Percentiles rank a stretch among this genome's conserved stretches.
Evolutionary conservation across 2,113 vertebrate species (phyloP).

Genomic region (Myanophis thanlyinensis): DNA sequence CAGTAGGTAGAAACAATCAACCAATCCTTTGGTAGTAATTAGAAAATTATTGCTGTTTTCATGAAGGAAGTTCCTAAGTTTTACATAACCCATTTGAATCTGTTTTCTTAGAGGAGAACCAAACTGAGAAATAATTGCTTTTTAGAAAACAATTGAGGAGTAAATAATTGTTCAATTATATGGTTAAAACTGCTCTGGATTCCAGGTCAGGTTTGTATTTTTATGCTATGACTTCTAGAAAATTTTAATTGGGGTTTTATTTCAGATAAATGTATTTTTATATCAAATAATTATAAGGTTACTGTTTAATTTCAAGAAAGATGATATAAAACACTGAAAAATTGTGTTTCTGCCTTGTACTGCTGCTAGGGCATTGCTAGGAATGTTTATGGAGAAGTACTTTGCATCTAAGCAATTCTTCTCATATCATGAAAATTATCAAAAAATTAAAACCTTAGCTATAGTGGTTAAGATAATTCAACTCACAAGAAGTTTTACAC

Average conservation of each 20-base stretch:
- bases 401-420: background rate
- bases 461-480: background rate
- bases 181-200: conserved; percentile 16
- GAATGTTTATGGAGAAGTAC: too few relatives aligned
- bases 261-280: conserved; percentile 45
- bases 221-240: conserved; percentile 41
- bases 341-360: background rate
- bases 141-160: conserved; percentile 15
- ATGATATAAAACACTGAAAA: background rate
- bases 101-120: background rate
- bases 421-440: background rate
- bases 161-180: conserved; percentile 17
- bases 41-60: background rate
- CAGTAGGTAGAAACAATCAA: background rate
- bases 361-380: background rate
- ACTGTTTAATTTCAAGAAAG: conserved; percentile 48
- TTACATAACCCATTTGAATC: background rate
- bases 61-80: background rate
- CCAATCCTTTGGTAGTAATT: background rate
- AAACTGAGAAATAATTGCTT: fast-evolving
- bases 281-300: conserved; percentile 48
- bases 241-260: conserved; percentile 61
- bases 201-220: conserved; percentile 39
- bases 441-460: background rate
- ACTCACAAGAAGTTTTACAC: background rate